Evolutionary conservation across 2,888 invertebrate genomes (phyloP).

Genomic region (Plagodis pulveraria): DNA sequence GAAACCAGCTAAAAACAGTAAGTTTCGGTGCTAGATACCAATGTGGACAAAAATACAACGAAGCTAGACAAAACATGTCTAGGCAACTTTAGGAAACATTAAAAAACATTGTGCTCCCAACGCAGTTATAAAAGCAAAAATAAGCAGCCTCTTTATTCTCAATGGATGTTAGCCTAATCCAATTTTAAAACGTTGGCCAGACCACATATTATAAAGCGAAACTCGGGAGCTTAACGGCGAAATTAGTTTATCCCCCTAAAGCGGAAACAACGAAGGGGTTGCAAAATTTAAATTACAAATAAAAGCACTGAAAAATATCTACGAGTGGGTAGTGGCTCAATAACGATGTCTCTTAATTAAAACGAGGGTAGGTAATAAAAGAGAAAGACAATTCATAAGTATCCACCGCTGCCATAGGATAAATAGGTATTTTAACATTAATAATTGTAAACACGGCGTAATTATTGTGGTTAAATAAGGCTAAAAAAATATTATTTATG

Average conservation of each 20-base stretch:
- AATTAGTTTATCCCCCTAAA: conserved; percentile 83
- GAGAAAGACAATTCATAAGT: background rate
- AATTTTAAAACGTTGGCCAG: conserved; percentile 76
- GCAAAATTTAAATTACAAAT: conserved; percentile 85
- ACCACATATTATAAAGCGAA: conserved; percentile 69
- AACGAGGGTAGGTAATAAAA: conserved; percentile 76
- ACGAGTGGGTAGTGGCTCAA: conserved; percentile 82
- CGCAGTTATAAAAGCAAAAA: conserved; percentile 32
- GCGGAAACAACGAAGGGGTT: conserved; percentile 76
- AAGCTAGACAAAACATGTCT: conserved; percentile 6
- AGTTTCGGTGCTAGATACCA: too few species aligned
- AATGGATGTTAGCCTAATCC: conserved; percentile 65
- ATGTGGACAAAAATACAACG: background rate
- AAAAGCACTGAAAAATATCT: conserved; percentile 83
- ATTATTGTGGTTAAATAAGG: too few species aligned
- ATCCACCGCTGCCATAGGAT: too few species aligned
- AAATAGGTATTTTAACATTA: too few species aligned
- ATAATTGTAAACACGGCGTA: too few species aligned
- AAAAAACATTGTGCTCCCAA: conserved; percentile 26
- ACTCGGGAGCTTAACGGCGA: conserved; percentile 82
- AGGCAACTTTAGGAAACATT: conserved; percentile 14
- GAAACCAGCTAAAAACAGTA: too few species aligned
- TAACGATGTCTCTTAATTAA: conserved; percentile 84
- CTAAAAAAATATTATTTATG: too few species aligned
- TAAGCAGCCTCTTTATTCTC: conserved; percentile 49